Evolutionary conservation across 2,113 vertebrate species (phyloP).

Genomic region (Trematomus loennbergii): DNA sequence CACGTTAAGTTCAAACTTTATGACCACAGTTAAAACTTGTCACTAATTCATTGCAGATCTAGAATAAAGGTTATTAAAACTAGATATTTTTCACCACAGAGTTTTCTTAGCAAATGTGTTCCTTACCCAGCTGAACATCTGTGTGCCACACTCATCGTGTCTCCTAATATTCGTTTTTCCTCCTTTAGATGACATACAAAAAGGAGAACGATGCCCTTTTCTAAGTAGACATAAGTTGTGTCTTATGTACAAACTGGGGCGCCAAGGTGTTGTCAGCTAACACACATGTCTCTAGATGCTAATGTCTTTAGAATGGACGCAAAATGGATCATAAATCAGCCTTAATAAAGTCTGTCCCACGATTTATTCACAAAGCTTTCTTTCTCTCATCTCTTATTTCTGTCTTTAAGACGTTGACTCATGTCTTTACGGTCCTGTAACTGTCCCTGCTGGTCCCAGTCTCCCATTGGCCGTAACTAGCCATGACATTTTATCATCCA

Average conservation of each 20-base stretch:
- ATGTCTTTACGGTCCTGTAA: constrained; percentile 59
- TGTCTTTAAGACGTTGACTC: constrained; percentile 41
- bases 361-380: constrained; percentile 36
- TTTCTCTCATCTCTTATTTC: constrained; percentile 33
- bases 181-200: background rate
- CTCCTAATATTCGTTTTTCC: background rate
- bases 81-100: background rate
- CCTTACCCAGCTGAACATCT: constrained; percentile 4
- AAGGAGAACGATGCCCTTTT: background rate
- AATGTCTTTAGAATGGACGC: constrained; percentile 11
- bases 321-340: constrained; percentile 1
- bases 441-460: constrained; percentile 50
- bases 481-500: constrained; percentile 66
- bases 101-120: background rate
- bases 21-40: constrained; percentile 4
- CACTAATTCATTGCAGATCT: constrained; percentile 6
- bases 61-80: constrained; percentile 13
- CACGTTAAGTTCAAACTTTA: background rate
- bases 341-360: constrained; percentile 22
- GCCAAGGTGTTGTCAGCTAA: background rate
- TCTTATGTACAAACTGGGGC: background rate
- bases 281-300: constrained; percentile 3
- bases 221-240: background rate
- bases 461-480: constrained; percentile 51
- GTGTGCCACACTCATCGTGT: constrained; percentile 1